Percentiles rank a stretch among this genome's conserved stretches.
Conservation (phyloP, 2,888 invertebrate genomes). For the Dolichopus griseipennis region DNA sequence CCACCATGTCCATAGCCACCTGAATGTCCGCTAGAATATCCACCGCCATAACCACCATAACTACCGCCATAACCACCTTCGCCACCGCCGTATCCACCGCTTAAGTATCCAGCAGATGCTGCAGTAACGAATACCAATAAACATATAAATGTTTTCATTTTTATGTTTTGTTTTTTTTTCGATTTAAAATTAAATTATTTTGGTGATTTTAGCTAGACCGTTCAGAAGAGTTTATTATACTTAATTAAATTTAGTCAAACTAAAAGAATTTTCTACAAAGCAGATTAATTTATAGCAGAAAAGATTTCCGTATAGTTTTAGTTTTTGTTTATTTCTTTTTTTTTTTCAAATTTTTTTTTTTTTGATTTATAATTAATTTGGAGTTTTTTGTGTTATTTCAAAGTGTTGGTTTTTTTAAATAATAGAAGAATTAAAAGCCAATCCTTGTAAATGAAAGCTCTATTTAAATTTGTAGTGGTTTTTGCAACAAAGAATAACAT, state of each 20-base stretch:
- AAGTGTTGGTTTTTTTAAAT: no score
- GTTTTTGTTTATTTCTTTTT: no score
- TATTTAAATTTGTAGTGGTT: no score
- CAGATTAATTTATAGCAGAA: not conserved
- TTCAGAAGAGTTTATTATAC: not conserved
- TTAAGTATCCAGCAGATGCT: not conserved
- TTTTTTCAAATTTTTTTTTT: not conserved
- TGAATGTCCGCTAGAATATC: not conserved
- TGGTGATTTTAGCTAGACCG: not conserved
- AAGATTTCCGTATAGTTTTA: not conserved
- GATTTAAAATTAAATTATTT: not conserved
- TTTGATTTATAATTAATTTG: no score
- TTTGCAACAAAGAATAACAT: no score
- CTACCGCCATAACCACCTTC: not conserved
- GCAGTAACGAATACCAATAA: not conserved
- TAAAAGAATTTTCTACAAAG: not conserved
- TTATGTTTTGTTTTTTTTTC: not conserved
- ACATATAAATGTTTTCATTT: constrained; percentile 8
- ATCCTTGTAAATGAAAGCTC: no score
- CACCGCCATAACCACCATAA: not conserved
- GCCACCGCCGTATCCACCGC: not conserved
- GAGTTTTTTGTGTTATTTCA: no score
- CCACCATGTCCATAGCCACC: not conserved
- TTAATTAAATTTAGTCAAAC: constrained; percentile 7
- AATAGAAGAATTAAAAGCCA: no score